phyloP scores from a whole-genome alignment of 2,797 vertebrate species.

The Siniperca scherzeri region DNA sequence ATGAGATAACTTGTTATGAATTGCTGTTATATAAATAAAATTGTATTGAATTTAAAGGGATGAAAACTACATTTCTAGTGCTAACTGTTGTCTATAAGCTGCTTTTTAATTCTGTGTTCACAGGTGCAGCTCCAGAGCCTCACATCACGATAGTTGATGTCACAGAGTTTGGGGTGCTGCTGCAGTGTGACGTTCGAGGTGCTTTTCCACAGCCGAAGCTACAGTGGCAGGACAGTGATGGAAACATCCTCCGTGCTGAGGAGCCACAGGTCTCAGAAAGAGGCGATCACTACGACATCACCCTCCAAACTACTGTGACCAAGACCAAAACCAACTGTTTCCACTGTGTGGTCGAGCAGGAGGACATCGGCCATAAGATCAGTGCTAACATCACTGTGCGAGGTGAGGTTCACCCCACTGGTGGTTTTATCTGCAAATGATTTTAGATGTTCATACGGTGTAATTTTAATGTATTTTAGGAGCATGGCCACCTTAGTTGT shows the following conservation, averaged over 20 bases:
- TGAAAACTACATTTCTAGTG: too few species aligned
- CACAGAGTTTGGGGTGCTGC: rapidly evolving
- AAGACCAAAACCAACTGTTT: neutral
- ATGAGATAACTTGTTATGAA: too few species aligned
- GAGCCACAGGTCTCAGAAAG: neutral
- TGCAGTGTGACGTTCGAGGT: neutral
- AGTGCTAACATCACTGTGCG: neutral
- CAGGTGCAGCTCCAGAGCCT: neutral
- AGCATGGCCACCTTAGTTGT: too few species aligned
- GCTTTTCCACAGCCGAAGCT: neutral
- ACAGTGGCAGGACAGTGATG: conserved; percentile 17
- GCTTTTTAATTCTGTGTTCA: neutral
- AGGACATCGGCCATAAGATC: neutral
- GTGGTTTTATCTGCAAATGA: neutral
- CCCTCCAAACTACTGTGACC: conserved; percentile 1
- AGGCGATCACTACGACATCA: neutral
- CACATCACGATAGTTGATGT: rapidly evolving
- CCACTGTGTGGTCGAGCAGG: conserved; percentile 9
- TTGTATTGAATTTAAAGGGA: too few species aligned
- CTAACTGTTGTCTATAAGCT: neutral
- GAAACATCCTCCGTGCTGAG: neutral
- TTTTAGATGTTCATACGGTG: too few species aligned
- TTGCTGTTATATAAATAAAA: too few species aligned
- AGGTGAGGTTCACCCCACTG: conserved; percentile 2
- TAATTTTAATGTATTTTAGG: too few species aligned